Conservation (phyloP, 2,888 invertebrate genomes). For the Drosophila prolongata region DNA sequence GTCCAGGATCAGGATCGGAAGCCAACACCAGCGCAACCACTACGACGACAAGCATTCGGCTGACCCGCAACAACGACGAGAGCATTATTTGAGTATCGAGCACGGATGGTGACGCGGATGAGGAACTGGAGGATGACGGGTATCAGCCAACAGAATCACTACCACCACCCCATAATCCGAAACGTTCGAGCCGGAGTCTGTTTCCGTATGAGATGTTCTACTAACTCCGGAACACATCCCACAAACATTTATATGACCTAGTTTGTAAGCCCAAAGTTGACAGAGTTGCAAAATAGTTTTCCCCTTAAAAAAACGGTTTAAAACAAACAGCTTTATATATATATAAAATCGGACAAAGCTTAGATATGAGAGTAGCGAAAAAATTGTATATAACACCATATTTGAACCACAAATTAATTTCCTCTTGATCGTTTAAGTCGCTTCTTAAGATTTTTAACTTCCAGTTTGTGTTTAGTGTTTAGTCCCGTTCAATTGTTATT, state of each 20-base stretch:
- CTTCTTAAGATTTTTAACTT: conserved; percentile 37
- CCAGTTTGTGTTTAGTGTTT: conserved; percentile 40
- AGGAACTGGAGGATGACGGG: conserved; percentile 40
- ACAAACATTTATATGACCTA: conserved; percentile 25
- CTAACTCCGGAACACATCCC: conserved; percentile 28
- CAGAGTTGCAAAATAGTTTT: conserved; percentile 42
- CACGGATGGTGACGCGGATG: conserved; percentile 36
- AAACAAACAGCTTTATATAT: conserved; percentile 67
- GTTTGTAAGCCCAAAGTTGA: conserved; percentile 43
- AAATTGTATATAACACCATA: conserved; percentile 33
- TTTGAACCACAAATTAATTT: conserved; percentile 18
- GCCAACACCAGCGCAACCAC: conserved; percentile 31
- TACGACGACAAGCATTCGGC: conserved; percentile 76
- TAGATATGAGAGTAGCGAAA: conserved; percentile 2
- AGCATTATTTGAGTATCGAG: conserved; percentile 84
- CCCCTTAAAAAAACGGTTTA: conserved; percentile 51
- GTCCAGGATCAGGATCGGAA: conserved; percentile 28
- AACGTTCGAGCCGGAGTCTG: conserved; percentile 23
- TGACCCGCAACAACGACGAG: conserved; percentile 82
- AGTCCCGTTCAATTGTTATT: conserved; percentile 36
- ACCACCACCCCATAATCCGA: conserved; percentile 10
- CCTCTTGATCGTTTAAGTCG: conserved; percentile 21
- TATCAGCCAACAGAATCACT: conserved; percentile 3
- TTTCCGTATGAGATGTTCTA: conserved; percentile 80
- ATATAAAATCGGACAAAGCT: conserved; percentile 11